Evolutionary conservation across 2,888 invertebrate species (phyloP).

Genomic region (Myopa testacea): DNA sequence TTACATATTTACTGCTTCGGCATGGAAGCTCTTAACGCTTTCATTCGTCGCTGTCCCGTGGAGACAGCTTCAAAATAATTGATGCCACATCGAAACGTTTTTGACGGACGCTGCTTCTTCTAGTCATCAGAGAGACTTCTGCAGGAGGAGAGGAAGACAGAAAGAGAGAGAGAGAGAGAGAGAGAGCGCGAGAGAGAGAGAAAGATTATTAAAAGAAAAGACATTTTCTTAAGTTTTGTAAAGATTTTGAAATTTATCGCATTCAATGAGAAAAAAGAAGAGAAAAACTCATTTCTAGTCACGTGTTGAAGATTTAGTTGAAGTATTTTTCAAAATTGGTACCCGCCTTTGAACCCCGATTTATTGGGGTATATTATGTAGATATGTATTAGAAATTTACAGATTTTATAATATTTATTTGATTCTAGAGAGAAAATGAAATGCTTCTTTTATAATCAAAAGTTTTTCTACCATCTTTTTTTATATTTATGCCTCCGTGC

Average conservation of each 20-base stretch:
- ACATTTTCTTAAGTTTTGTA: neutral
- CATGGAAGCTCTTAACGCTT: neutral
- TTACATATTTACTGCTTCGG: slow-evolving; percentile 23
- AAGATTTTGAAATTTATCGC: slow-evolving; percentile 21
- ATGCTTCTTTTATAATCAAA: too few relatives aligned
- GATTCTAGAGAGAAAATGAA: too few relatives aligned
- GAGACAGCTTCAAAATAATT: slow-evolving; percentile 40
- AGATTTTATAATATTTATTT: neutral
- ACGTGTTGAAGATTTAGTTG: slow-evolving; percentile 32
- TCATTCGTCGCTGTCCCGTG: neutral
- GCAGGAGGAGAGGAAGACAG: too few relatives aligned
- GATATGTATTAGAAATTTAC: too few relatives aligned
- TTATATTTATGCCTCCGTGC: too few relatives aligned
- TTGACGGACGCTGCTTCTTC: slow-evolving; percentile 26
- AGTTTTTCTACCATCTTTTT: too few relatives aligned
- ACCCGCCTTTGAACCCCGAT: neutral
- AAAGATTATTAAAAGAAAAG: neutral
- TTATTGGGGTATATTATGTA: neutral
- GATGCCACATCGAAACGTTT: slow-evolving; percentile 39
- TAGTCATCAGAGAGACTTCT: neutral
- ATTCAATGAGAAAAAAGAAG: neutral
- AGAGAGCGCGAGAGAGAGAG: too few relatives aligned
- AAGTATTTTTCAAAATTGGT: slow-evolving; percentile 17
- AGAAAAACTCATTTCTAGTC: slow-evolving; percentile 7
- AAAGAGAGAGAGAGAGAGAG: too few relatives aligned